These are phyloP conservation scores for Acanthis flammea DNA, from an alignment of 2,797 vertebrate species.

Conservation along the genomic window DNA sequence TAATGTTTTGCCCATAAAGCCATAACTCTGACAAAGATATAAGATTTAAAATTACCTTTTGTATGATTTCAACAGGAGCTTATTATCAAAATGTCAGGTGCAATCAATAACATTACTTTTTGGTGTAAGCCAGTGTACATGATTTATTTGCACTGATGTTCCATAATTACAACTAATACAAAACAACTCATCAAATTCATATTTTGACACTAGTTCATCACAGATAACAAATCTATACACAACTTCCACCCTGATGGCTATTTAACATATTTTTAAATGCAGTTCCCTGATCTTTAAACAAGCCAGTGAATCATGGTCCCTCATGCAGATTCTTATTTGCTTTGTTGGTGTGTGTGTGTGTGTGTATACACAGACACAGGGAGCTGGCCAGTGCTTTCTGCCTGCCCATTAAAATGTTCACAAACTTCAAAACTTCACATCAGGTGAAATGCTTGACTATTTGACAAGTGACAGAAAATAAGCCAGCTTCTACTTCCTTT, in stretches of 20 bases:
- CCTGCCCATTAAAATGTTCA: not conserved
- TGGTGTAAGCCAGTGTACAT: not conserved
- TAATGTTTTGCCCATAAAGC: not conserved
- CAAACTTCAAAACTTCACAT: not conserved
- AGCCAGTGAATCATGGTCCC: not conserved
- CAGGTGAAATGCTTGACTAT: not conserved
- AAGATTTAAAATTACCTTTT: slow-evolving; percentile 40
- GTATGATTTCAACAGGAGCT: not conserved
- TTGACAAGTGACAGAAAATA: slow-evolving; percentile 5
- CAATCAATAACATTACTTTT: slow-evolving; percentile 35
- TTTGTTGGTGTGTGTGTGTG: not conserved
- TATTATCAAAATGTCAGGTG: slow-evolving; percentile 38
- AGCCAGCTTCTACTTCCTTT: slow-evolving; percentile 39
- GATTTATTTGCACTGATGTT: not conserved
- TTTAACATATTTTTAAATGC: not conserved
- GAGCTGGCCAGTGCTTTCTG: not conserved
- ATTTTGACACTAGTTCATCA: not conserved
- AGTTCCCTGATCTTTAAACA: not conserved
- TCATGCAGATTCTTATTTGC: not conserved
- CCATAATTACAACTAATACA: slow-evolving; percentile 25
- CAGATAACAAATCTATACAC: not conserved
- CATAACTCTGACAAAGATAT: slow-evolving; percentile 2
- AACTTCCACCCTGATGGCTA: not conserved
- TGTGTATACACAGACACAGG: accelerated
- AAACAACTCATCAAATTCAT: slow-evolving; percentile 38